Base-by-base conservation (phyloP, 2,888 invertebrate genomes). In the Orthosia gracilis region DNA sequence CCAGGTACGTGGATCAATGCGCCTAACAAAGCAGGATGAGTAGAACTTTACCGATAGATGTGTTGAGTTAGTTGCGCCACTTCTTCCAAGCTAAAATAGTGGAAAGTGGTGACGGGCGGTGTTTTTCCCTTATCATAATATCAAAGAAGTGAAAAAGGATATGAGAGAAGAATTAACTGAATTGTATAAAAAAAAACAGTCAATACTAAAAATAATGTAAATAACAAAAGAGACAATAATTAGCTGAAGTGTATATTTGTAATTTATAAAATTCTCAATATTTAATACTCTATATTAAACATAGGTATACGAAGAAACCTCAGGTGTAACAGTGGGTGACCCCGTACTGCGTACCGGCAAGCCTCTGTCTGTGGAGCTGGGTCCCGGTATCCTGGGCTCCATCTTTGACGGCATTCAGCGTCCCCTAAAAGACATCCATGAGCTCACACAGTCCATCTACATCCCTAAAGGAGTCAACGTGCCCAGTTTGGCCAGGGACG, bases 331-430 rank as follows among this genome's bases (percentile, higher is more conserved):
- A 7, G 99, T 99, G 17, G 99, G 99, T 49, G 99, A 99, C 97
- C 99, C 99, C 69, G 99, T 99, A 26, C 97, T 99, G 86, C 97
- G 99, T 90, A 99, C 99, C 0, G 99, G 99, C 86, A 99, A 99
- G 95, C 99, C 99, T 0, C 96, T 99, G 70, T 99, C 99, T 11
- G 99, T 99, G 55, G 99, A 99, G 94, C 97, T 99, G 73, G 99
- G 99, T 12, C 99, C 99, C 67, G 99, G 99, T 92, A 99, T 99
- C 95, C 98, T 99, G 97, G 99, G 99, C 85, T 99, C 99, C 94
- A 99, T 99, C 97, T 99, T 99, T 96, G 99, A 99, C 96, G 99
- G 99, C 97, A 99, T 99, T 96, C 99, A 99, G 96, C 98, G 99
- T 92, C 99, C 99, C 0, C 95, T 99, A 90, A 99, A 98, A 95